Base-by-base conservation (phyloP, 2,113 vertebrate species). In the Pavo muticus region DNA sequence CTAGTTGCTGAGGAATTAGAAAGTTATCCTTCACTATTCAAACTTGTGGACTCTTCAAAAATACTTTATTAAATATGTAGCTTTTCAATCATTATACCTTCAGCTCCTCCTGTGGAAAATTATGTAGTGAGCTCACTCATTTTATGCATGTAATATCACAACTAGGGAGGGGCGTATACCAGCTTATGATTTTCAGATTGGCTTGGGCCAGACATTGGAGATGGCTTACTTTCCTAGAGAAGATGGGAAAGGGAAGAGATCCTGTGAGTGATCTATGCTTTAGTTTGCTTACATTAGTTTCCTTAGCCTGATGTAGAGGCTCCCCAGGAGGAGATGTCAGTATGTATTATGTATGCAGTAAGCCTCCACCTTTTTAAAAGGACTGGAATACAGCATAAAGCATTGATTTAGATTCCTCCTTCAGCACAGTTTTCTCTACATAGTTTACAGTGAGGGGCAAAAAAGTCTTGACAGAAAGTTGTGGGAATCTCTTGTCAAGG, bases 21-120 rank as follows among this genome's bases (percentile, higher is more conserved):
- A 69, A 59, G 4, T 2, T 48, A 11, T 42, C 2, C 8, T 69
- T 45, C 4, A 1, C 7, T 45, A 5, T 40, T 47, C 14, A 85
- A n/a, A 61, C 2, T 5, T 75, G 68, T 32, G 47, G 67, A 18
- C 9, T 6, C 25, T 77, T 20, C 61, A 68, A 63, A 74, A 42
- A 0, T 0, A 5, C n/a, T 76, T 37, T 37, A 52, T 47, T 37
- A 32, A 71, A 70, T 32, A 35, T 5, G 8, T 10, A 14, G 4
- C 3, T 59, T 87, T 93, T 35, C 45, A 71, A 45, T 39, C 18
- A 32, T 32, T 57, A 32, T 10, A 32, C 54, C 30, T 42, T 21
- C 30, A n/a, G 10, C 32, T 21, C 30, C 42, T 57, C 42, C 52
- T 57, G 39, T 44, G 39, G 29, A 42, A 40, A 57, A 40, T 29